Conservation (phyloP, 2,888 invertebrate genomes). For the Hydrotaea diabolus region DNA sequence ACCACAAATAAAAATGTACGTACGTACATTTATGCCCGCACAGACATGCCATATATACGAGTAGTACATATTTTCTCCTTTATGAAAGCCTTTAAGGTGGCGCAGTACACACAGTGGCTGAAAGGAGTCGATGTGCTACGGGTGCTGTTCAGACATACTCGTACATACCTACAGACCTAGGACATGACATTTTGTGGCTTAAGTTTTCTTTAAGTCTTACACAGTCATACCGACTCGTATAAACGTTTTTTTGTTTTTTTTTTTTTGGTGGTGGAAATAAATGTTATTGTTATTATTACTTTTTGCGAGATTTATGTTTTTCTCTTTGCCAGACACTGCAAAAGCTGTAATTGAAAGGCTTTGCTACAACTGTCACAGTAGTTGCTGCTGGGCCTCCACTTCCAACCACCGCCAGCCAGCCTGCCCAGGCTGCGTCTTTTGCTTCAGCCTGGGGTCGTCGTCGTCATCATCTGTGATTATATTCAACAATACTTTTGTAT, state of each 20-base stretch:
- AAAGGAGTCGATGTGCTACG: background rate
- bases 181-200: conserved; percentile 64
- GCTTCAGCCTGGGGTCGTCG: background rate
- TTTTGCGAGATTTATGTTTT: conserved; percentile 41
- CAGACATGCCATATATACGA: background rate
- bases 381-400: background rate
- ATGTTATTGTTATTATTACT: conserved; percentile 38
- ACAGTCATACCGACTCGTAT: background rate
- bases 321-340: conserved; percentile 48
- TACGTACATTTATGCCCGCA: background rate
- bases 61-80: background rate
- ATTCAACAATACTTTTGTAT: conserved; percentile 20
- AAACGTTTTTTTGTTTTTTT: background rate
- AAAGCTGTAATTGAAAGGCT: conserved; percentile 43
- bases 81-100: conserved; percentile 6
- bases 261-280: conserved; percentile 19
- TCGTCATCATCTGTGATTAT: conserved; percentile 25
- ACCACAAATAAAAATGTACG: conserved; percentile 26
- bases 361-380: conserved; percentile 3
- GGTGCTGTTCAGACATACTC: background rate
- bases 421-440: background rate
- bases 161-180: background rate
- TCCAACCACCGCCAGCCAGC: background rate
- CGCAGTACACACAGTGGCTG: background rate
- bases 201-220: conserved; percentile 36